Percentiles rank a stretch among this genome's conserved stretches.
phyloP scores from a whole-genome alignment of 2,113 vertebrate genomes.

The Arenaria interpres region DNA sequence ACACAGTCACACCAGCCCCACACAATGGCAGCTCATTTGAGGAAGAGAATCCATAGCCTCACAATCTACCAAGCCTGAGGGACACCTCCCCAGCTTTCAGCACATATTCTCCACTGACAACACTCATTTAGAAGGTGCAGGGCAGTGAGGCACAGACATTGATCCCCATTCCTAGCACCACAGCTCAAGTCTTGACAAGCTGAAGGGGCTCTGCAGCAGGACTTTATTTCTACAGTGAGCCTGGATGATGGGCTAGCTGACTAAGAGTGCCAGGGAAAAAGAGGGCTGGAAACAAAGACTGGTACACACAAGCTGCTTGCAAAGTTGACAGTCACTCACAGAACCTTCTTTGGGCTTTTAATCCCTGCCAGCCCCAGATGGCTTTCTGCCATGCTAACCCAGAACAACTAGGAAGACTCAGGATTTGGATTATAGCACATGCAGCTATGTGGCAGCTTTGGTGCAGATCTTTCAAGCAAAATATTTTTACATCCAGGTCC shows the following conservation, averaged over 20 bases:
- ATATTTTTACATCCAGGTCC: not conserved
- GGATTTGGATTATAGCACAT: not conserved
- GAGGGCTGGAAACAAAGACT: not conserved
- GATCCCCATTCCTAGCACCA: not conserved
- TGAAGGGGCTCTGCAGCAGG: not conserved
- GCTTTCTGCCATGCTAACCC: not conserved
- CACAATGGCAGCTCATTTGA: not conserved
- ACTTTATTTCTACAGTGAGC: not conserved
- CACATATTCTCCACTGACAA: fast-evolving
- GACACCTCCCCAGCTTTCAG: not conserved
- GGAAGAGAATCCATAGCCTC: not conserved
- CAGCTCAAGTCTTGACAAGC: not conserved
- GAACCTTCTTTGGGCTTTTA: not conserved
- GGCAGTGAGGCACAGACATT: not conserved
- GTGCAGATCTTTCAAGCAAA: not conserved
- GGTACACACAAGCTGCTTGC: not conserved
- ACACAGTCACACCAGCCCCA: not conserved
- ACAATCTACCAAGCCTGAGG: not conserved
- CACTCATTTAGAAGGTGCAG: not conserved
- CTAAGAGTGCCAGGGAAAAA: not conserved
- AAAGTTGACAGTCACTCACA: not conserved
- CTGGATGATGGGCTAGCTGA: not conserved
- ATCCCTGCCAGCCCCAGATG: not conserved
- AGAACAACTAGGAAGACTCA: not conserved
- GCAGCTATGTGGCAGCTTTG: not conserved